A percentile compares a stretch with the other conserved stretches of the same genome.
Conservation (phyloP, 2,797 vertebrate species). For the Chrosomus eos region DNA sequence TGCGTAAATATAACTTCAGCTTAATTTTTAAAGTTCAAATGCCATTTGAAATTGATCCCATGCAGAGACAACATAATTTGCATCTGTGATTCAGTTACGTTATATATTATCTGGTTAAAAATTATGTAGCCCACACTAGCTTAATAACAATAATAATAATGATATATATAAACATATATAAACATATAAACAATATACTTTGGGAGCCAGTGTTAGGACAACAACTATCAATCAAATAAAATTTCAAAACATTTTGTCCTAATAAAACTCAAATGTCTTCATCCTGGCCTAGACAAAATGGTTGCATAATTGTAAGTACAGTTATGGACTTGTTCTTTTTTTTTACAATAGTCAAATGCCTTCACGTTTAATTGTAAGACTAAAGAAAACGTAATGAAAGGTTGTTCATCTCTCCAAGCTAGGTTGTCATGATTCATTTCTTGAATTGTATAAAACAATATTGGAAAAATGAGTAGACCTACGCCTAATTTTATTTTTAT, state of each 20-base stretch:
- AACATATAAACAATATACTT: no score
- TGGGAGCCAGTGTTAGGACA: background rate
- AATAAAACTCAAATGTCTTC: background rate
- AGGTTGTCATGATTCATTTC: background rate
- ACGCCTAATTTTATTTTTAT: background rate
- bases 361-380: background rate
- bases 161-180: no score
- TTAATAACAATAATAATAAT: background rate
- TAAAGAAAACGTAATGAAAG: background rate
- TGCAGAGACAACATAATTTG: background rate
- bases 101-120: background rate
- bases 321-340: background rate
- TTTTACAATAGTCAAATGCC: background rate
- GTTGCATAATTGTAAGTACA: background rate
- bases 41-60: background rate
- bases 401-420: background rate
- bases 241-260: background rate
- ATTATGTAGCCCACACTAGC: no score
- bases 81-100: background rate
- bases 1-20: background rate
- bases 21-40: background rate
- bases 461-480: background rate
- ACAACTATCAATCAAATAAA: background rate
- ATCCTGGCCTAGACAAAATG: background rate
- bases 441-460: background rate